phyloP scores from a whole-genome alignment of 2,113 vertebrate genomes.

The Notothenia coriiceps region DNA sequence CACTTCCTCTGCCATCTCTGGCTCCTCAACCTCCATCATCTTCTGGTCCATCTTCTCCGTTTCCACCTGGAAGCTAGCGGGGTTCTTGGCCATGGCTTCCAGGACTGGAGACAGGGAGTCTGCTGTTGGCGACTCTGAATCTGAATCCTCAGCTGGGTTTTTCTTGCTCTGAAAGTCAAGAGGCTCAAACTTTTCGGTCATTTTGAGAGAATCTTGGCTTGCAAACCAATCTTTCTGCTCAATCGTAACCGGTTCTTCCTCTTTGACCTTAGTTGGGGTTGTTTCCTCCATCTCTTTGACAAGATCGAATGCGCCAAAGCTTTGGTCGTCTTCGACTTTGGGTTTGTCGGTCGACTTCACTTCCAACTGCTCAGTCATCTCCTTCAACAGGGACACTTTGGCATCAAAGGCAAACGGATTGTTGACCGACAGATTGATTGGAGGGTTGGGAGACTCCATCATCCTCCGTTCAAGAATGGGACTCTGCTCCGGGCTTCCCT shows the following conservation, averaged over 20 bases:
- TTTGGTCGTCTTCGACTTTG: slow-evolving; percentile 78
- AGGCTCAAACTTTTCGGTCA: slow-evolving; percentile 69
- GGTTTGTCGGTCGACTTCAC: slow-evolving; percentile 65
- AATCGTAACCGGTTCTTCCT: slow-evolving; percentile 59
- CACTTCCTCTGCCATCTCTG: slow-evolving; percentile 76
- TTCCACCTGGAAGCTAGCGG: slow-evolving; percentile 81
- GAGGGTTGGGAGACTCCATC: slow-evolving; percentile 85
- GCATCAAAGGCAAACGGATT: slow-evolving; percentile 84
- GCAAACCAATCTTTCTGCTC: slow-evolving; percentile 80
- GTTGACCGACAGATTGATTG: slow-evolving; percentile 83
- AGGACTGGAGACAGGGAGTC: slow-evolving; percentile 85
- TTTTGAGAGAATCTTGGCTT: slow-evolving; percentile 72
- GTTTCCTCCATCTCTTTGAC: slow-evolving; percentile 90
- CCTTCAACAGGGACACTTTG: slow-evolving; percentile 89
- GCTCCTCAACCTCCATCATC: slow-evolving; percentile 73
- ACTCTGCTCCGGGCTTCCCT: slow-evolving; percentile 83
- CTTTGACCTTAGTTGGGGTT: slow-evolving; percentile 74
- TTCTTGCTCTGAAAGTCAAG: slow-evolving; percentile 73
- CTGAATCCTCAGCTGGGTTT: slow-evolving; percentile 68
- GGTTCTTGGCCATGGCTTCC: slow-evolving; percentile 84
- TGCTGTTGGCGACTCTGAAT: slow-evolving; percentile 83
- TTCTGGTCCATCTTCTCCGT: slow-evolving; percentile 56
- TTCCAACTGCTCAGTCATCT: slow-evolving; percentile 87
- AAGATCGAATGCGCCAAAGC: slow-evolving; percentile 92
- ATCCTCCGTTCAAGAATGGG: slow-evolving; percentile 78